These are phyloP conservation scores for Proteles cristata DNA, from an alignment of 2,113 vertebrate species.

Conservation along the genomic window DNA sequence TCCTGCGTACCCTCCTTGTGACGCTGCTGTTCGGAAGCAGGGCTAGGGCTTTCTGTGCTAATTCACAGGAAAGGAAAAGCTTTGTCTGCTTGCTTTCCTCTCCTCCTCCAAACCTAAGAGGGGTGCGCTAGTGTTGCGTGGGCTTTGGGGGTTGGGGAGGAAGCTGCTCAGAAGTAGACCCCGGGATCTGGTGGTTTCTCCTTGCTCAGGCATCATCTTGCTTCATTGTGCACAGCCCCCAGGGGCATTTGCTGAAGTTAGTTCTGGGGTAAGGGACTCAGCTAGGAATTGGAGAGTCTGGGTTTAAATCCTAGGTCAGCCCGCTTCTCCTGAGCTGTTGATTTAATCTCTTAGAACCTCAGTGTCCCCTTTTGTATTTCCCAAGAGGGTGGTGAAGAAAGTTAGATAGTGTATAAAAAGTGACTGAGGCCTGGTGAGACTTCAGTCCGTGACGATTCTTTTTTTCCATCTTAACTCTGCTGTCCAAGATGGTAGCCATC, in stretches of 20 bases:
- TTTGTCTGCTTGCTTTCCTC: not conserved
- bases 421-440: not conserved
- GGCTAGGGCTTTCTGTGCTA: not conserved
- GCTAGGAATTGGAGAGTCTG: not conserved
- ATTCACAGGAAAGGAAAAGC: not conserved
- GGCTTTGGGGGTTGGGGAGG: not conserved
- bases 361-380: not conserved
- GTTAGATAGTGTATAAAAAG: not conserved
- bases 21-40: not conserved
- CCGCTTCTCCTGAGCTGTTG: not conserved
- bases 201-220: rapidly evolving
- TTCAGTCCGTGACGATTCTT: not conserved
- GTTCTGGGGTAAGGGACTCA: not conserved
- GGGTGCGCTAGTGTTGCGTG: rapidly evolving
- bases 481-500: not conserved
- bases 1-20: not conserved
- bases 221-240: not conserved
- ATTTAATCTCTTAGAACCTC: not conserved
- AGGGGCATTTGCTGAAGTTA: too few species aligned
- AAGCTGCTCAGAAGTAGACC: not conserved
- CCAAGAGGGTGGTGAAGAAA: not conserved
- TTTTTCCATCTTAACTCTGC: not conserved
- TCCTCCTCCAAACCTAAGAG: not conserved
- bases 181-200: not conserved
- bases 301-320: not conserved